Evolutionary conservation across 2,113 vertebrate species (phyloP).

Genomic region (Pipra filicauda): DNA sequence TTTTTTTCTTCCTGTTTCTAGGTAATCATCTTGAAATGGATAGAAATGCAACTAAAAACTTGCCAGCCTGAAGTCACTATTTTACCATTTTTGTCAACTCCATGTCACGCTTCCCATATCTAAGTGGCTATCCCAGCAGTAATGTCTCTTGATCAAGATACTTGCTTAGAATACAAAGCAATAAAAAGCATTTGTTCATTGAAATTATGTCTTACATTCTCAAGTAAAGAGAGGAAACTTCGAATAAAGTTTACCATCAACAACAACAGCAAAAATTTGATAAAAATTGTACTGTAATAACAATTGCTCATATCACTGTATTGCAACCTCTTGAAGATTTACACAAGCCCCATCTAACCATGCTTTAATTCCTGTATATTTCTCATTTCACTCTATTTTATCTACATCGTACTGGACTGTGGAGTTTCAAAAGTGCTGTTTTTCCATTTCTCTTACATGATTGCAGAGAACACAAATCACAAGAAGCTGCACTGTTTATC

Average conservation of each 20-base stretch:
- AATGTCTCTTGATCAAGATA: background rate
- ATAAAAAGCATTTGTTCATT: background rate
- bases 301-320: background rate
- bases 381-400: background rate
- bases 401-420: background rate
- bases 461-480: background rate
- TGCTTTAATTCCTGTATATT: background rate
- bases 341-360: background rate
- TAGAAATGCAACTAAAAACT: background rate
- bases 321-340: background rate
- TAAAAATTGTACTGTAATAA: background rate
- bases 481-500: background rate
- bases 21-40: background rate
- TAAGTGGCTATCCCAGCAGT: background rate
- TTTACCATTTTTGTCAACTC: background rate
- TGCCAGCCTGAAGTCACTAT: background rate
- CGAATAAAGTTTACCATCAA: background rate
- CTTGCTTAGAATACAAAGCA: background rate
- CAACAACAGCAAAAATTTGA: accelerated
- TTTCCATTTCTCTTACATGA: background rate
- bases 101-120: accelerated
- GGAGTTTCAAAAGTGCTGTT: background rate
- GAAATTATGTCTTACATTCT: background rate
- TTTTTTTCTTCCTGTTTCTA: background rate
- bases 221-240: background rate